A percentile compares a stretch with the other conserved stretches of the same genome.
These are phyloP conservation scores for Hippopotamyrus pictus DNA, from an alignment of 2,797 vertebrate genomes.

Conservation along the genomic window DNA sequence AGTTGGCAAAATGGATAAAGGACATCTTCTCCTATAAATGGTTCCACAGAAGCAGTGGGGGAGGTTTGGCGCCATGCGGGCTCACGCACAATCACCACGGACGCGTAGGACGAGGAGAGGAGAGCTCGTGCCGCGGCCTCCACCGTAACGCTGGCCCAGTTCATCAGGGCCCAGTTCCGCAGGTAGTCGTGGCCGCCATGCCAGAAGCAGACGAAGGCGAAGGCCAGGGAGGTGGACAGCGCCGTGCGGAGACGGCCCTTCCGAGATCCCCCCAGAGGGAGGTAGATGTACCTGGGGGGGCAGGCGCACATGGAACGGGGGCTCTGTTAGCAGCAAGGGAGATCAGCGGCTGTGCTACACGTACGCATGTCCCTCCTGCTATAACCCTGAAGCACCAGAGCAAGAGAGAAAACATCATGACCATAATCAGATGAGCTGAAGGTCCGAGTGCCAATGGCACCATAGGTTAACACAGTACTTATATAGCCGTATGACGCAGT, in stretches of 20 bases:
- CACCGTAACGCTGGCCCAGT: constrained; percentile 80
- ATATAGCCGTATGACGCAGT: background rate
- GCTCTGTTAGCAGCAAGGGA: background rate
- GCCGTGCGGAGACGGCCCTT: constrained; percentile 63
- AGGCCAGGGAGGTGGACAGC: constrained; percentile 77
- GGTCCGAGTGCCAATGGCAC: background rate
- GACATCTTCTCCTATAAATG: background rate
- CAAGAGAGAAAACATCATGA: background rate
- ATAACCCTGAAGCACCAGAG: background rate
- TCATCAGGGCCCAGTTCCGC: constrained; percentile 84
- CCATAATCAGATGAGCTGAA: background rate
- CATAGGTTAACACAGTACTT: background rate
- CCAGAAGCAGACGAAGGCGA: constrained; percentile 90
- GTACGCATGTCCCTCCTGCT: background rate
- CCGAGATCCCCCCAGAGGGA: constrained; percentile 84
- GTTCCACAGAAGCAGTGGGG: background rate
- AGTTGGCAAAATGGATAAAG: background rate
- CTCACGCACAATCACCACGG: constrained; percentile 68
- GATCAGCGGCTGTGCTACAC: background rate
- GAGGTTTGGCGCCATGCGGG: background rate
- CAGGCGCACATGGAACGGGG: background rate
- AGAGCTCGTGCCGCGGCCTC: constrained; percentile 70
- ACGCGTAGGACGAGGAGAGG: constrained; percentile 56
- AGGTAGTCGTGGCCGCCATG: constrained; percentile 87
- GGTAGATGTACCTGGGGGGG: constrained; percentile 85